These are phyloP conservation scores for Helicoverpa assulta DNA, from an alignment of 2,888 invertebrate species.

Conservation along the genomic window DNA sequence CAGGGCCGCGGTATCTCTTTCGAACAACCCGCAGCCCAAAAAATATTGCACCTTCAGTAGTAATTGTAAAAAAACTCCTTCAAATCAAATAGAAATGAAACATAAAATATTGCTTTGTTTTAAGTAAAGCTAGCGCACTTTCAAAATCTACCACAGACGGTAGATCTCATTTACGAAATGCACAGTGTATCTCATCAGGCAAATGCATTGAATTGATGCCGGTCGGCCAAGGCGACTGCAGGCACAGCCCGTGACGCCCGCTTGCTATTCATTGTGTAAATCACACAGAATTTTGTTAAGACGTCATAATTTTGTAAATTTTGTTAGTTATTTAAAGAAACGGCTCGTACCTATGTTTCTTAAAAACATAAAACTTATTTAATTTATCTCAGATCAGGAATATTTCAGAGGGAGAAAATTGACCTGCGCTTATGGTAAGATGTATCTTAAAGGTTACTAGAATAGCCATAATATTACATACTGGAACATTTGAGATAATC, in stretches of 20 bases:
- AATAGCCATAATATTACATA: too few species aligned
- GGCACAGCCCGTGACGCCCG: constrained; percentile 45
- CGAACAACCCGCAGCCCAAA: too few species aligned
- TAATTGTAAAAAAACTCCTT: not conserved
- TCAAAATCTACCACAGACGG: constrained; percentile 21
- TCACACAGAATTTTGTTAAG: constrained; percentile 15
- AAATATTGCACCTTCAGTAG: too few species aligned
- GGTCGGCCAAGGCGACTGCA: constrained; percentile 49
- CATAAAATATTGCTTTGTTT: not conserved
- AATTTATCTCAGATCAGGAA: too few species aligned
- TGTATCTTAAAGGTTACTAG: too few species aligned
- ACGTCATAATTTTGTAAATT: not conserved
- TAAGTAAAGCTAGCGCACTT: constrained; percentile 8
- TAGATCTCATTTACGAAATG: constrained; percentile 47
- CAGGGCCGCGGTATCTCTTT: too few species aligned
- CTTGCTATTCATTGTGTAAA: constrained; percentile 44
- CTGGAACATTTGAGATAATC: too few species aligned
- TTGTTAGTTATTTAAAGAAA: not conserved
- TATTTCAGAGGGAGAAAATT: too few species aligned
- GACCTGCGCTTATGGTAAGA: too few species aligned
- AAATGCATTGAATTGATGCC: constrained; percentile 40
- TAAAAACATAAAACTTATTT: too few species aligned
- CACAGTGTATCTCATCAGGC: constrained; percentile 32
- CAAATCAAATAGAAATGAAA: constrained; percentile 17
- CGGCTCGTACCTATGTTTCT: too few species aligned